These are phyloP conservation scores for Heliconius cydno DNA, from an alignment of 2,888 invertebrate species.

Conservation along the genomic window DNA sequence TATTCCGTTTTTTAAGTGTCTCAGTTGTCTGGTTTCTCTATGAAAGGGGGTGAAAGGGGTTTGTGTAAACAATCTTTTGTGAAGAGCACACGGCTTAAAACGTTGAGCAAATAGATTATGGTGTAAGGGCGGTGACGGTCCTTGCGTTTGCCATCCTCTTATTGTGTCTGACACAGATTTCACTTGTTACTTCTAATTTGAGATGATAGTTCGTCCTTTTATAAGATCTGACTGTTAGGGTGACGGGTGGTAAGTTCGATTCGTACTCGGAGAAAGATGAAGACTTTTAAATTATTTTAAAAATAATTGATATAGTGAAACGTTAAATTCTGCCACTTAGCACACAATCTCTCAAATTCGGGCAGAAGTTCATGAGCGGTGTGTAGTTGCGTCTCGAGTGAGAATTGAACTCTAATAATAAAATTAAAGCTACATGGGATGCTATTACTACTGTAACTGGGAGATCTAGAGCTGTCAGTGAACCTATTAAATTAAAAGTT, in stretches of 20 bases:
- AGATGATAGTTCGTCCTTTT: not conserved
- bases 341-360: too few species aligned
- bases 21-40: conserved; percentile 59
- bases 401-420: too few species aligned
- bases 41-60: conserved; percentile 82
- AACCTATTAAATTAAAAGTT: too few species aligned
- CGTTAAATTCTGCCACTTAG: too few species aligned
- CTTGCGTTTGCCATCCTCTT: conserved; percentile 39
- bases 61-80: conserved; percentile 82
- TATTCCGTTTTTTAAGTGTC: conserved; percentile 55
- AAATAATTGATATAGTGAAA: too few species aligned
- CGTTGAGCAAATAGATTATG: conserved; percentile 80
- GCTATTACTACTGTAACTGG: too few species aligned
- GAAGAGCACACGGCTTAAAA: conserved; percentile 68
- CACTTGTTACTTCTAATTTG: conserved; percentile 23
- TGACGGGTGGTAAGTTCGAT: not conserved
- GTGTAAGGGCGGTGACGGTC: conserved; percentile 60
- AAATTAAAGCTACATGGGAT: too few species aligned
- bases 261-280: not conserved
- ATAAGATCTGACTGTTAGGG: too few species aligned
- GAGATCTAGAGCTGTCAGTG: too few species aligned
- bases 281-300: too few species aligned
- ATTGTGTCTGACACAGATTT: conserved; percentile 39
- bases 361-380: too few species aligned
- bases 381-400: too few species aligned